Evolutionary conservation across 2,113 vertebrate genomes (phyloP).

Genomic region (Orcinus orca): DNA sequence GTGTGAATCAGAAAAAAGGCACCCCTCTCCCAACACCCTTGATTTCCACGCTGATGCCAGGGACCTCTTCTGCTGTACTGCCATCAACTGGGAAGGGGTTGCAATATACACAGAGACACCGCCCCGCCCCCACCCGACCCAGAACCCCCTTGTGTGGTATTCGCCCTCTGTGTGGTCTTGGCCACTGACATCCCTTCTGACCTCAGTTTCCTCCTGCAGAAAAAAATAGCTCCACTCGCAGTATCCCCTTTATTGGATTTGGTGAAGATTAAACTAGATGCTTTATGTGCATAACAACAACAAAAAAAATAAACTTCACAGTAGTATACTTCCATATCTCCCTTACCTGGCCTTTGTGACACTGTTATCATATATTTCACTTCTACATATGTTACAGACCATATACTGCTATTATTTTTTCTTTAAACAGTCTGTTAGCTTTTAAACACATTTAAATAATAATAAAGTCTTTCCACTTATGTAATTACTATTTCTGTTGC

Average conservation of each 20-base stretch:
- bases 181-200: not conserved
- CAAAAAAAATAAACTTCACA: too few species aligned
- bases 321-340: not conserved
- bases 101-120: constrained; percentile 40
- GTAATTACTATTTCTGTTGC: not conserved
- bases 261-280: not conserved
- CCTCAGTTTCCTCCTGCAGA: not conserved
- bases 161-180: not conserved
- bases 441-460: not conserved
- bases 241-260: not conserved
- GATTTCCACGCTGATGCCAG: not conserved
- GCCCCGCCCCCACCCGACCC: too few species aligned
- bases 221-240: not conserved
- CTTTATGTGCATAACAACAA: accelerated
- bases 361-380: not conserved
- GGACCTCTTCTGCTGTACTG: not conserved
- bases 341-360: not conserved
- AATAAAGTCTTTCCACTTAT: not conserved
- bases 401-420: not conserved
- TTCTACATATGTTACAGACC: not conserved
- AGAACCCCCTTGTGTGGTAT: not conserved
- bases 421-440: not conserved
- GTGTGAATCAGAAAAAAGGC: not conserved
- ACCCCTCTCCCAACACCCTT: not conserved
- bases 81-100: not conserved